Evolutionary conservation across 2,113 vertebrate species (phyloP), one percentile per base, ranked within the genome.

Genomic region (Apteryx mantelli): DNA sequence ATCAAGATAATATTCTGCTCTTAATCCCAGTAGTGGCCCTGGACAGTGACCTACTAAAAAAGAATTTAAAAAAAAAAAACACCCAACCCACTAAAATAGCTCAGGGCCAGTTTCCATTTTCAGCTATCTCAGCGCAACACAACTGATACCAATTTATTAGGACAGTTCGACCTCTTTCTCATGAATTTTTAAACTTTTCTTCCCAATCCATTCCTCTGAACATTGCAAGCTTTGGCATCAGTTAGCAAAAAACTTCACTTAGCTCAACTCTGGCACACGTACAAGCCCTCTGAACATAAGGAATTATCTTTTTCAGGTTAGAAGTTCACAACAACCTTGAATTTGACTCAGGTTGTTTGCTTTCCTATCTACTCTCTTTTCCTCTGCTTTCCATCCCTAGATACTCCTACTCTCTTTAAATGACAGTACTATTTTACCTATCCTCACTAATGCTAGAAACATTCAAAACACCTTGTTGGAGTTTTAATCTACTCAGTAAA

Each of bases 251-350:
- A 40, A 46, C 16, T 26, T 28, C 42, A 68, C 65, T 42, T 30
- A 88, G n/a, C 22, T 81, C 64, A 66, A 64, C 28, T 94, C 6
- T 90, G 68, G 74, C 74, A 85, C 20, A 80, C 3, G 40, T 81
- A 66, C 86, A 92, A 87, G 34, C 25, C 81, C 79, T 82, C 42
- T 53, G 52, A 95, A 61, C 24, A 92, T 36, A 90, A 86, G 46
- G 48, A 64, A 88, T 95, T 75, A 38, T 86, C 73, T 73, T 91
- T 79, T 64, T 91, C 44, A 74, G 81, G 71, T 56, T 63, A 80
- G 63, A 91, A 89, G 56, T 13, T 40, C 55, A 94, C 44, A 79
- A 48, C 22, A 82, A 93, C 79, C 78, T 95, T 93, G 84, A 79
- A 80, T 77, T 36, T 82, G 36, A 74, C 38, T 92, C 44, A 40